phyloP scores from a whole-genome alignment of 2,113 vertebrate species.

The Gopherus flavomarginatus region DNA sequence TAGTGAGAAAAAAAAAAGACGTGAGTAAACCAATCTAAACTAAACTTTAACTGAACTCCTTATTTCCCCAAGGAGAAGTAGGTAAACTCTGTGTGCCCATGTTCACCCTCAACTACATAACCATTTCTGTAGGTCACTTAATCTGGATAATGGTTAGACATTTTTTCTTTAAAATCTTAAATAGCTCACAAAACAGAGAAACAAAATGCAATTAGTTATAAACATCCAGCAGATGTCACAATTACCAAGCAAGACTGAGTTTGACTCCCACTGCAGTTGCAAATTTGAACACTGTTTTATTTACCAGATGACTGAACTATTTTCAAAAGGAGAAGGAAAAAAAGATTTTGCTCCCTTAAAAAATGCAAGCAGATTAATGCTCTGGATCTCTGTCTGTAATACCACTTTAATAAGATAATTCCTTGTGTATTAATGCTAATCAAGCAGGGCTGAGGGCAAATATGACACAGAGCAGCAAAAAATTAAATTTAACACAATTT shows the following conservation, averaged over 20 bases:
- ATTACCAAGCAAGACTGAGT: neutral
- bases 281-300: neutral
- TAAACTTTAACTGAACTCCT: neutral
- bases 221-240: conserved; percentile 37
- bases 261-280: neutral
- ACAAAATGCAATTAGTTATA: neutral
- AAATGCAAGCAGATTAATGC: neutral
- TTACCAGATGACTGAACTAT: neutral
- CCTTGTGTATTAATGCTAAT: neutral
- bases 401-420: neutral
- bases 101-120: neutral
- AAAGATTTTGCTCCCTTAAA: neutral
- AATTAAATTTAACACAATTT: neutral
- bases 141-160: neutral
- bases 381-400: neutral
- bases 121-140: neutral
- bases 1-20: neutral
- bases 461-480: neutral
- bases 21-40: neutral
- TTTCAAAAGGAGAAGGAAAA: neutral
- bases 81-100: neutral
- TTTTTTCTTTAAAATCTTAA: neutral
- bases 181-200: neutral
- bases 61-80: neutral
- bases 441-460: neutral